Evolutionary conservation across 2,888 invertebrate genomes (phyloP).

Genomic region (Embidobia sp.): DNA sequence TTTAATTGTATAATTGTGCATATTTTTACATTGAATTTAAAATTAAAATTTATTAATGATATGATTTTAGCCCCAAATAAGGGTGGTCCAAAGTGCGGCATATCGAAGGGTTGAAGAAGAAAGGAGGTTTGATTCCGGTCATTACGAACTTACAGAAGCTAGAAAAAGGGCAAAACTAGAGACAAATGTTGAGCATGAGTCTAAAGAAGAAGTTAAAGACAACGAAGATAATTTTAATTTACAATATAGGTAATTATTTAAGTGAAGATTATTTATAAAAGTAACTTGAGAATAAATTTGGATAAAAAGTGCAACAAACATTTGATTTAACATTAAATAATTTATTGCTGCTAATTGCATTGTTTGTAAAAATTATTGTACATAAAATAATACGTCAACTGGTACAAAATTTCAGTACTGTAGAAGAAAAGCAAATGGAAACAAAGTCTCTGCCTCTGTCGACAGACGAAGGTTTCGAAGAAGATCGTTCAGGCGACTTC

Average conservation of each 20-base stretch:
- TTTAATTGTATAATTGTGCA: too few species aligned
- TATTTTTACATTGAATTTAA: too few species aligned
- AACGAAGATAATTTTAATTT: constrained; percentile 69
- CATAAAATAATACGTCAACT: too few species aligned
- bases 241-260: constrained; percentile 71
- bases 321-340: too few species aligned
- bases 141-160: constrained; percentile 78
- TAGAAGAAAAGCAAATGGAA: constrained; percentile 75
- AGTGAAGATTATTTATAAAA: background rate
- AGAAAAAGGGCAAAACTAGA: constrained; percentile 76
- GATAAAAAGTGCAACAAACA: too few species aligned
- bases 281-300: too few species aligned
- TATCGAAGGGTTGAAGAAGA: constrained; percentile 74
- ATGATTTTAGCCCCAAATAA: constrained; percentile 66
- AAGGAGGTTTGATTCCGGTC: constrained; percentile 78
- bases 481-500: constrained; percentile 81
- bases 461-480: constrained; percentile 84
- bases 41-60: too few species aligned
- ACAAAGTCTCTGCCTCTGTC: constrained; percentile 79
- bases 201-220: constrained; percentile 26
- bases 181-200: constrained; percentile 61
- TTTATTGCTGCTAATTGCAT: too few species aligned
- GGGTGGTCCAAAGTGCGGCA: constrained; percentile 68
- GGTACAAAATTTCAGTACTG: constrained; percentile 62
- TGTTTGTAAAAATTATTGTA: too few species aligned